Evolutionary conservation across 2,888 invertebrate genomes (phyloP).

Genomic region (Cephus spinipes): DNA sequence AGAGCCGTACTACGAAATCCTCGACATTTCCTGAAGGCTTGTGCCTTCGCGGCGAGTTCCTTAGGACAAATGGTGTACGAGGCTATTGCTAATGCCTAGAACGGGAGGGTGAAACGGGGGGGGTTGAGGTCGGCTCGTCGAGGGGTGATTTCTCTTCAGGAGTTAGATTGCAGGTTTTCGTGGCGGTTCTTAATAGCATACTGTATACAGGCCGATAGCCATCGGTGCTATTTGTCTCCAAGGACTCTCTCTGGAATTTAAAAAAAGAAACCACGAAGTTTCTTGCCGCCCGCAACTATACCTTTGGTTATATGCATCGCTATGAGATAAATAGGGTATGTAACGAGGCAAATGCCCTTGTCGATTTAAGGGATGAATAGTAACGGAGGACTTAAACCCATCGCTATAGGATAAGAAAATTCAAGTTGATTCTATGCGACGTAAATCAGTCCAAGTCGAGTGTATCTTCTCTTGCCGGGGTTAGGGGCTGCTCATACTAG

Average conservation of each 20-base stretch:
- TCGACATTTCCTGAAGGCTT: background rate
- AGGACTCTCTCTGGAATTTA: slow-evolving; percentile 44
- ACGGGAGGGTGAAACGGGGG: slow-evolving; percentile 3
- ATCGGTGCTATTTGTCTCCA: slow-evolving; percentile 50
- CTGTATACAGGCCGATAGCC: slow-evolving; percentile 50
- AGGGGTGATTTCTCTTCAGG: slow-evolving; percentile 54
- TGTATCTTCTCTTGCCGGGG: slow-evolving; percentile 44
- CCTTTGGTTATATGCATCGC: background rate
- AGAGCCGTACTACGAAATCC: background rate
- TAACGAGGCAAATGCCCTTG: background rate
- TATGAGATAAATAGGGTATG: background rate
- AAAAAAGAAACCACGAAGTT: slow-evolving; percentile 31
- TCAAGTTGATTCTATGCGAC: background rate
- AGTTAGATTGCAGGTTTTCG: slow-evolving; percentile 56
- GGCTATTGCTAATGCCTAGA: background rate
- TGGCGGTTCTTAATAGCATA: slow-evolving; percentile 57
- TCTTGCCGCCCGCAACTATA: background rate
- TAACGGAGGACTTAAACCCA: background rate
- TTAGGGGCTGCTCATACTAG: slow-evolving; percentile 36
- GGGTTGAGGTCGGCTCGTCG: slow-evolving; percentile 34
- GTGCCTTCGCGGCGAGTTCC: background rate
- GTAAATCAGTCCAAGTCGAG: slow-evolving; percentile 9
- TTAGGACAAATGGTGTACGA: background rate
- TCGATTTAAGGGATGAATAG: background rate
- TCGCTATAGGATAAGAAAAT: background rate